phyloP scores from a whole-genome alignment of 2,113 vertebrate genomes.

The Perca flavescens region DNA sequence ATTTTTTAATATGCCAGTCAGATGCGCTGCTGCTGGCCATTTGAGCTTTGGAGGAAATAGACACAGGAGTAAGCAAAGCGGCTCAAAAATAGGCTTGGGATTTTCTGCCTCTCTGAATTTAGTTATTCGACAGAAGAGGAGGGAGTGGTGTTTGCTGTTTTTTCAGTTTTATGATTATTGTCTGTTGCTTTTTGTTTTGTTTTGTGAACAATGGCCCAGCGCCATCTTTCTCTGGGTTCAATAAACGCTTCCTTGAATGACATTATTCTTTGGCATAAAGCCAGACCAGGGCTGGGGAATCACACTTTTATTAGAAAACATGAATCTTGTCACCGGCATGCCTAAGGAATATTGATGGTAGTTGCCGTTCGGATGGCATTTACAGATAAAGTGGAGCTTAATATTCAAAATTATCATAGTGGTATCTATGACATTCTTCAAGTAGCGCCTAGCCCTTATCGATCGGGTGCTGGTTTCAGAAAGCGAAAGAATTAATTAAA shows the following conservation, averaged over 20 bases:
- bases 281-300: conserved; percentile 66
- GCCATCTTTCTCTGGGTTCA: conserved; percentile 67
- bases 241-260: conserved; percentile 75
- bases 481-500: conserved; percentile 79
- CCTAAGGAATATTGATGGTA: conserved; percentile 74
- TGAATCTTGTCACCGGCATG: conserved; percentile 74
- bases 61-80: conserved; percentile 64
- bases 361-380: conserved; percentile 67
- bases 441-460: conserved; percentile 62
- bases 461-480: conserved; percentile 71
- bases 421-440: conserved; percentile 75
- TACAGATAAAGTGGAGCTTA: conserved; percentile 79
- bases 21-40: conserved; percentile 62
- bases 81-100: conserved; percentile 61
- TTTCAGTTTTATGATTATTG: conserved; percentile 58
- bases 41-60: conserved; percentile 64
- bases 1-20: conserved; percentile 80
- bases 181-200: conserved; percentile 66
- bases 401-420: conserved; percentile 80
- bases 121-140: conserved; percentile 51
- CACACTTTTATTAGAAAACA: conserved; percentile 81
- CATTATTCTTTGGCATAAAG: conserved; percentile 74
- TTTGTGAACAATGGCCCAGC: conserved; percentile 61
- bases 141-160: conserved; percentile 50
- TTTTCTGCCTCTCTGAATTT: conserved; percentile 70